These are phyloP conservation scores for Xanthia icteritia DNA, from an alignment of 2,888 invertebrate species.

Conservation along the genomic window DNA sequence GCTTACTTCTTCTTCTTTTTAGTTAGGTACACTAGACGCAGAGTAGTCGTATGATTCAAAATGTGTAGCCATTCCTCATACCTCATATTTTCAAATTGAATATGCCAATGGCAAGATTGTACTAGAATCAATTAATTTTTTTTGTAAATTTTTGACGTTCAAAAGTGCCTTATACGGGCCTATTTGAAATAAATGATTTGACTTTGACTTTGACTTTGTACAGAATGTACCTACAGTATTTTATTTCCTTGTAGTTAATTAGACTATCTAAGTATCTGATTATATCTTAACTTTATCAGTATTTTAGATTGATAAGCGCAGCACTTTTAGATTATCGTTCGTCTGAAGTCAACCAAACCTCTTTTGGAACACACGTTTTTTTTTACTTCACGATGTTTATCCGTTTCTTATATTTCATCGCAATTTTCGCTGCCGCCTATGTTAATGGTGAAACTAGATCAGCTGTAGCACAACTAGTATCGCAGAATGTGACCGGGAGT, in stretches of 20 bases:
- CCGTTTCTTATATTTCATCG: constrained; percentile 36
- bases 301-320: constrained; percentile 32
- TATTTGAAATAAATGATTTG: no score
- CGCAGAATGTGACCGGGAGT: constrained; percentile 73
- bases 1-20: background rate
- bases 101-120: background rate
- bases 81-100: no score
- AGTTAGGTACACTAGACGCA: no score
- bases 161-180: no score
- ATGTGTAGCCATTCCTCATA: background rate
- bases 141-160: no score
- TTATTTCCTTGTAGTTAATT: constrained; percentile 1
- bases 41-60: background rate
- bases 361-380: constrained; percentile 24
- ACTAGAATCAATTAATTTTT: no score
- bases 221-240: background rate
- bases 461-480: constrained; percentile 76
- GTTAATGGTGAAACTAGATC: constrained; percentile 62
- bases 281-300: constrained; percentile 51
- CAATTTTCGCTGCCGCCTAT: constrained; percentile 25
- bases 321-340: background rate
- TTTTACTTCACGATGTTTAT: constrained; percentile 38
- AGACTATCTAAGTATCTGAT: background rate
- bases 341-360: constrained; percentile 18
- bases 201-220: no score